A percentile compares a stretch with the other conserved stretches of the same genome.
Evolutionary conservation across 2,797 vertebrate species (phyloP).

Genomic region (Fringilla coelebs): DNA sequence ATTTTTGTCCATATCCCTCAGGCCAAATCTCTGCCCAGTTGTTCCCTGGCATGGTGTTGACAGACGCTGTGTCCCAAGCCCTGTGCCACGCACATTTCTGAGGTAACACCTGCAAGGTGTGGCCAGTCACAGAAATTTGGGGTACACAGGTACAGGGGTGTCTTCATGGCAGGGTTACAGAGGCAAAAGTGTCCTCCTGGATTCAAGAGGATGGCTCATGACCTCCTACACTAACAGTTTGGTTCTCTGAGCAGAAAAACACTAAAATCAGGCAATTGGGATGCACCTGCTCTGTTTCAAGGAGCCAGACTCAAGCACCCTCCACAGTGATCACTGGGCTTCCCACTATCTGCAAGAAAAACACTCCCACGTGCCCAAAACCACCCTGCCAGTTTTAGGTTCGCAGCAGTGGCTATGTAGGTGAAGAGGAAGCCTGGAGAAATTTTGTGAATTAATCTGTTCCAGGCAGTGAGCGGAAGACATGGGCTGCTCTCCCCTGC

Average conservation of each 20-base stretch:
- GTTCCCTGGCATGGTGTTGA: neutral
- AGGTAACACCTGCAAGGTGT: neutral
- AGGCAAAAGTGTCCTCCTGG: neutral
- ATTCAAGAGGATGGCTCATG: neutral
- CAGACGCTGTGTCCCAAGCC: neutral
- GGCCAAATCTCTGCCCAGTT: neutral
- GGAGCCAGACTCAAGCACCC: neutral
- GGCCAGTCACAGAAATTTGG: neutral
- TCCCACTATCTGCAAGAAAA: neutral
- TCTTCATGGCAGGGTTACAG: neutral
- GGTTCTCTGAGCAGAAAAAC: neutral
- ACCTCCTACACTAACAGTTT: rapidly evolving
- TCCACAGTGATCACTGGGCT: neutral
- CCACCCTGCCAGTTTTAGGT: neutral
- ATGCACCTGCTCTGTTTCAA: neutral
- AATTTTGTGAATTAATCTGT: constrained; percentile 21
- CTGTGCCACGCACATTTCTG: neutral
- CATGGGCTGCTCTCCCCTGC: neutral
- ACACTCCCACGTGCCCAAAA: rapidly evolving
- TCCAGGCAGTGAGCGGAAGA: constrained; percentile 17
- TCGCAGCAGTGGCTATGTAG: neutral
- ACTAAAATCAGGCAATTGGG: neutral
- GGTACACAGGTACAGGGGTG: neutral
- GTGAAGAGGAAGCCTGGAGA: neutral
- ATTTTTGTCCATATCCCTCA: neutral